Percentiles rank a stretch among this genome's conserved stretches.
Evolutionary conservation across 2,113 vertebrate genomes (phyloP).

Genomic region (Chaenogobius annularis): DNA sequence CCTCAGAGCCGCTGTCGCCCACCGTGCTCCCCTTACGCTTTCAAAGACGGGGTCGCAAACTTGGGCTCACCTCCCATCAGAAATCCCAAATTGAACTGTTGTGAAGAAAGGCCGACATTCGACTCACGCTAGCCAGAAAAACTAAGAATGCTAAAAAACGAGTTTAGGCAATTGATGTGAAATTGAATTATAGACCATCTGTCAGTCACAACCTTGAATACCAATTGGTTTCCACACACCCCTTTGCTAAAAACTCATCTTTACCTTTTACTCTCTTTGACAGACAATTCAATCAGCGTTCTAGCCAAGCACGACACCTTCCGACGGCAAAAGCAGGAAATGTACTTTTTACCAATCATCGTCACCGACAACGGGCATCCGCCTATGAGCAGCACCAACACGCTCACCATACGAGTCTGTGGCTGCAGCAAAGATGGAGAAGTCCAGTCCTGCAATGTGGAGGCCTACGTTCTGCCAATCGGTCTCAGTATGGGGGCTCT

Average conservation of each 20-base stretch:
- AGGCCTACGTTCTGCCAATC: constrained; percentile 95
- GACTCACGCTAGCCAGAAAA: constrained; percentile 19
- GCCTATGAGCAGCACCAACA: constrained; percentile 97
- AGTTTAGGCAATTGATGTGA: constrained; percentile 47
- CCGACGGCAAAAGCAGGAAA: constrained; percentile 94
- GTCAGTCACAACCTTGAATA: constrained; percentile 42
- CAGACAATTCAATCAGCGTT: constrained; percentile 96
- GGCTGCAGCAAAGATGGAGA: constrained; percentile 92
- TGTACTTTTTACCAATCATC: constrained; percentile 93
- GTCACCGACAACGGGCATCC: constrained; percentile 95
- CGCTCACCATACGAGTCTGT: constrained; percentile 94
- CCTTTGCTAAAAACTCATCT: constrained; percentile 33
- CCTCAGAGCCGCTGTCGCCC: constrained; percentile 53
- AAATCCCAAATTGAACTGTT: constrained; percentile 42
- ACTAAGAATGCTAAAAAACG: constrained; percentile 30
- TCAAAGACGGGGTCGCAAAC: constrained; percentile 37
- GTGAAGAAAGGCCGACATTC: constrained; percentile 30
- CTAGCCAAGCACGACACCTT: constrained; percentile 93
- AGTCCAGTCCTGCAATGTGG: constrained; percentile 94
- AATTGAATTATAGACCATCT: constrained; percentile 56
- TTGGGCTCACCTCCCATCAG: constrained; percentile 22
- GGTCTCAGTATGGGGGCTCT: constrained; percentile 98
- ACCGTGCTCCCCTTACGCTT: constrained; percentile 28
- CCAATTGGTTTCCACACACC: constrained; percentile 36
- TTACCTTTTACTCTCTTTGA: constrained; percentile 49